Percentiles rank a stretch among this genome's conserved stretches.
These are phyloP conservation scores for Ceuthmochares aereus DNA, from an alignment of 2,113 vertebrate species.

Conservation along the genomic window DNA sequence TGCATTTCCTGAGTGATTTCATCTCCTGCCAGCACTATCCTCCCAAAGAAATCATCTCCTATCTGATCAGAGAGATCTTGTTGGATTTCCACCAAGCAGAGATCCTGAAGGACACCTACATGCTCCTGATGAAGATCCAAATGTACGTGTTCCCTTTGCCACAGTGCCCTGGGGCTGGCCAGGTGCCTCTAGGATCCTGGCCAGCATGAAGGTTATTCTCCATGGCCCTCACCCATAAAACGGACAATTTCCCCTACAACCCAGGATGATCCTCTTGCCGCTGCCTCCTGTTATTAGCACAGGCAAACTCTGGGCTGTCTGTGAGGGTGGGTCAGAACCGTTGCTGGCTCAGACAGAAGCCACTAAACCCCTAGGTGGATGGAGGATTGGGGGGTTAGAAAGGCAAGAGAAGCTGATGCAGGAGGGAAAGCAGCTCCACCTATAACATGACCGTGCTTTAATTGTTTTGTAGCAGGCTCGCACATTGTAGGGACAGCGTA, in stretches of 20 bases:
- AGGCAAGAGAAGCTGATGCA: background rate
- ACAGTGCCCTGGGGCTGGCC: background rate
- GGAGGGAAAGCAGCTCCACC: background rate
- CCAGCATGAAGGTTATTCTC: background rate
- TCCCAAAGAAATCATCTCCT: slow-evolving; percentile 80
- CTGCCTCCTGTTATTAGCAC: background rate
- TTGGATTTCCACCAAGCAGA: slow-evolving; percentile 74
- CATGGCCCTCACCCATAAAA: background rate
- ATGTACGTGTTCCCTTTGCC: slow-evolving; percentile 76
- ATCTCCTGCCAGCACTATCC: slow-evolving; percentile 83
- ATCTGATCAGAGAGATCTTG: slow-evolving; percentile 85
- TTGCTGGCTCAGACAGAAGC: background rate
- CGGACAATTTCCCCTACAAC: background rate
- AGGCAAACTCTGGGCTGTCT: fast-evolving
- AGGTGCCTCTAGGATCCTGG: background rate
- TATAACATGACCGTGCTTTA: background rate
- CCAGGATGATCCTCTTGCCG: background rate
- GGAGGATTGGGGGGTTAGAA: background rate
- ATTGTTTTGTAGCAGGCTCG: background rate
- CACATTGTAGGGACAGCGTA: background rate
- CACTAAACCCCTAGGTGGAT: background rate
- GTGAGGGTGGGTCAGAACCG: background rate
- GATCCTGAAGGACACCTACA: slow-evolving; percentile 84
- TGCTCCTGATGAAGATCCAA: slow-evolving; percentile 91
- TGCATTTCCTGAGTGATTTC: slow-evolving; percentile 90